These are phyloP conservation scores for Rotaria magnacalcarata DNA, from an alignment of 2,888 invertebrate species.

Conservation along the genomic window DNA sequence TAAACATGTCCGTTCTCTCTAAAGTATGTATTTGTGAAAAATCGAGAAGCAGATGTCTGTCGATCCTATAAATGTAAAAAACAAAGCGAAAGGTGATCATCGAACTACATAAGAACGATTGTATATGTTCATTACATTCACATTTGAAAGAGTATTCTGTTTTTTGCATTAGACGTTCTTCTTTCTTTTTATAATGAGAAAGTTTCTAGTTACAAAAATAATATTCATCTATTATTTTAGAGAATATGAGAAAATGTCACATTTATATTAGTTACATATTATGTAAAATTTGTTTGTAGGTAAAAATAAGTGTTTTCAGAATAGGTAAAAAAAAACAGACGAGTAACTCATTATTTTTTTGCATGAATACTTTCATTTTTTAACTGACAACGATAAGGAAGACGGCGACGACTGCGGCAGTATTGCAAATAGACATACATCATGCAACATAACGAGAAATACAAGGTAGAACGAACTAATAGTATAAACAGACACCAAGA, in stretches of 20 bases:
- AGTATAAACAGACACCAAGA: neutral
- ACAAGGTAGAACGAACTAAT: constrained; percentile 26
- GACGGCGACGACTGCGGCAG: neutral
- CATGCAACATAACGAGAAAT: neutral
- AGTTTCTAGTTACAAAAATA: neutral
- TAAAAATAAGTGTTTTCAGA: no score
- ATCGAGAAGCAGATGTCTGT: constrained; percentile 1
- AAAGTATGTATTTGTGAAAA: constrained; percentile 16
- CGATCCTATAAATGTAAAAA: neutral
- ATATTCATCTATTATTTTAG: neutral
- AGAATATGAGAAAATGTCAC: neutral
- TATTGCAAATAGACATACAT: neutral
- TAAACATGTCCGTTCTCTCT: neutral
- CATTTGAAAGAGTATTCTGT: neutral
- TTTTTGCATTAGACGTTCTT: neutral
- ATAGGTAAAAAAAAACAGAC: neutral
- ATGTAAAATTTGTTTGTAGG: neutral
- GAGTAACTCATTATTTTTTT: neutral
- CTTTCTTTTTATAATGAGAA: neutral
- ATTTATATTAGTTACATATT: neutral
- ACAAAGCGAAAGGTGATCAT: neutral
- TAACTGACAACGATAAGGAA: neutral
- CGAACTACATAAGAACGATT: neutral
- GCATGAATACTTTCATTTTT: neutral
- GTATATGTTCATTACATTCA: neutral